A percentile compares a stretch with the other conserved stretches of the same genome.
These are phyloP conservation scores for Hydrolagus affinis DNA, from an alignment of 2,113 vertebrate species.

Conservation along the genomic window DNA sequence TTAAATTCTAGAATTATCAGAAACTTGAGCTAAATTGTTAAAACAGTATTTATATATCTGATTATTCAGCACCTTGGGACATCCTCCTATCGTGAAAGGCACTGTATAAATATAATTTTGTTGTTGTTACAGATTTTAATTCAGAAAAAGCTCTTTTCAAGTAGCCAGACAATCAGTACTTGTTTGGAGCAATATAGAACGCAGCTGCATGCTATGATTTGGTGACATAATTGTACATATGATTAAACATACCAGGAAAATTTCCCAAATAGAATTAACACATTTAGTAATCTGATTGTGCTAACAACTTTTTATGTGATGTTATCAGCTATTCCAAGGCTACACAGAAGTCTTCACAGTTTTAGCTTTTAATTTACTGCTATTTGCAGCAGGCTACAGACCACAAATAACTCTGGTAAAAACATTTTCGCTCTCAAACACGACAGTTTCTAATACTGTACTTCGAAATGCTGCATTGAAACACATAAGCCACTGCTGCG, in stretches of 20 bases:
- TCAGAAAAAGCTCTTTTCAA: neutral
- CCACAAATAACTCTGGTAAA: neutral
- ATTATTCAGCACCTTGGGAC: no score
- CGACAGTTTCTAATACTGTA: neutral
- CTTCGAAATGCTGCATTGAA: neutral
- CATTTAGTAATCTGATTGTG: neutral
- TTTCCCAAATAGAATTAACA: neutral
- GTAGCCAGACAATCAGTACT: neutral
- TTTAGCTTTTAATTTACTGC: neutral
- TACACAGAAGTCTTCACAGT: neutral
- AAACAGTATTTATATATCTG: neutral
- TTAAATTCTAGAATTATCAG: no score
- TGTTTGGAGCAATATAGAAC: neutral
- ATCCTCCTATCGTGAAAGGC: no score
- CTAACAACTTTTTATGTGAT: neutral
- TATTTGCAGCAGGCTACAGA: neutral
- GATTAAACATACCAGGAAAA: neutral
- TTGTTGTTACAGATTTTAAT: slow-evolving; percentile 14
- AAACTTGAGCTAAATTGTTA: neutral
- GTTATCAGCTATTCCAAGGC: neutral
- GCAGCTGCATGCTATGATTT: neutral
- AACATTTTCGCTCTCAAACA: neutral
- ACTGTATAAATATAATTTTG: no score
- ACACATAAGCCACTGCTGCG: neutral
- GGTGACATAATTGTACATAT: neutral